Evolutionary conservation across 2,113 vertebrate genomes (phyloP).

Genomic region (Amia ocellicauda): DNA sequence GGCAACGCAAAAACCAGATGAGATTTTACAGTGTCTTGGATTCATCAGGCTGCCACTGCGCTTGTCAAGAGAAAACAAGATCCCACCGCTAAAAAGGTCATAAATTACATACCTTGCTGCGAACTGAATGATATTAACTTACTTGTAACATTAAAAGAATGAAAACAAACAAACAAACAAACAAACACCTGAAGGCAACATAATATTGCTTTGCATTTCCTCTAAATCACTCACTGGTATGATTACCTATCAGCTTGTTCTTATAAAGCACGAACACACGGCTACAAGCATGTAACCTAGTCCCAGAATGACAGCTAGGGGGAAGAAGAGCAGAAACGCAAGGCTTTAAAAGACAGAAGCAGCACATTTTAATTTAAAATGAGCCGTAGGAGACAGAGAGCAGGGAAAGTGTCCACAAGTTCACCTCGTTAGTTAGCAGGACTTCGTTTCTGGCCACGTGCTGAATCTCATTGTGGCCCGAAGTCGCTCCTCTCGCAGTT

Average conservation of each 20-base stretch:
- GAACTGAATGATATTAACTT: neutral
- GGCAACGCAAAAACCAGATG: neutral
- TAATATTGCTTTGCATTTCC: neutral
- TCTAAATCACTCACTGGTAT: neutral
- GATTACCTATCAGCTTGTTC: neutral
- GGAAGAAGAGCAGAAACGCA: neutral
- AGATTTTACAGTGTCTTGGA: neutral
- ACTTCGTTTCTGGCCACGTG: neutral
- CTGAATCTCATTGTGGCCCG: too few species aligned
- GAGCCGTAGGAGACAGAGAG: neutral
- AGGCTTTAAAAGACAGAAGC: neutral
- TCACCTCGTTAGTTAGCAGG: neutral
- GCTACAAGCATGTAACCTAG: neutral
- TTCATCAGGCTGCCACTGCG: neutral
- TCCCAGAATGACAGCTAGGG: neutral
- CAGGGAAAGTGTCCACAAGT: too few species aligned
- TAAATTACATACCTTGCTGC: neutral
- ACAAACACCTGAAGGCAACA: slow-evolving; percentile 5
- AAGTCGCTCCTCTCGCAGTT: too few species aligned
- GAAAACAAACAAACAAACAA: slow-evolving; percentile 1
- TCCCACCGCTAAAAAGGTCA: too few species aligned
- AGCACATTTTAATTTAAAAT: neutral
- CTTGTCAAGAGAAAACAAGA: neutral
- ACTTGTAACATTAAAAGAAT: neutral
- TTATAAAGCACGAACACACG: neutral